phyloP scores from a whole-genome alignment of 92 coral and sea anemone species.

The Paramuricea clavata region DNA sequence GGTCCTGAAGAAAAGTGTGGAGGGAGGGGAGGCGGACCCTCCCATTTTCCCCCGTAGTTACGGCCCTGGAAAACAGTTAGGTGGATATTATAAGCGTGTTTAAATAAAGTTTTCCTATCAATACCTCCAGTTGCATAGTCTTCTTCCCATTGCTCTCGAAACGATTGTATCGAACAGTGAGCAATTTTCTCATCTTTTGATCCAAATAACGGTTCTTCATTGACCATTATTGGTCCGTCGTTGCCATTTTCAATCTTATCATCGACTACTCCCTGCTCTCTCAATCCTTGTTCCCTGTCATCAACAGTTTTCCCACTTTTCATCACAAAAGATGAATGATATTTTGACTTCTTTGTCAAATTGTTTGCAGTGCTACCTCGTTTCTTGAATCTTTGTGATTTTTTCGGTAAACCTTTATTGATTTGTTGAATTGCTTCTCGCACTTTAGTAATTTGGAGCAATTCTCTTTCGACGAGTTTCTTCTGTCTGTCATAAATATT shows the following conservation, averaged over 20 bases:
- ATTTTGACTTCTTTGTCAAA: neutral
- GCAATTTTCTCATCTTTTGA: neutral
- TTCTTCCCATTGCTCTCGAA: no score
- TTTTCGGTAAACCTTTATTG: slow-evolving; percentile 61
- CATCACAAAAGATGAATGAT: neutral
- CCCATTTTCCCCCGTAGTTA: no score
- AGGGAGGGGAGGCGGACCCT: no score
- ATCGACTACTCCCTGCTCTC: neutral
- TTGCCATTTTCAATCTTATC: neutral
- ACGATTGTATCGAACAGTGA: neutral
- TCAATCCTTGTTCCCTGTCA: neutral
- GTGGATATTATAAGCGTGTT: no score
- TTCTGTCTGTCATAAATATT: slow-evolving; percentile 79
- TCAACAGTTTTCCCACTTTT: neutral
- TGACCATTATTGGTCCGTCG: neutral
- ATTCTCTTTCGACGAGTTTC: slow-evolving; percentile 77
- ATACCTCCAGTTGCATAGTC: no score
- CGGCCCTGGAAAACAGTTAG: no score
- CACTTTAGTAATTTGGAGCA: slow-evolving; percentile 85
- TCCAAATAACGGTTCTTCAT: neutral
- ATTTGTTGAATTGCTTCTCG: slow-evolving; percentile 78
- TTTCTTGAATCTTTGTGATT: neutral
- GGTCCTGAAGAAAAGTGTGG: no score
- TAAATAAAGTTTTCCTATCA: no score
- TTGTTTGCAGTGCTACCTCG: neutral